These are phyloP conservation scores for Oxystoma pomonae DNA, from an alignment of 2,888 invertebrate species.

Conservation along the genomic window DNA sequence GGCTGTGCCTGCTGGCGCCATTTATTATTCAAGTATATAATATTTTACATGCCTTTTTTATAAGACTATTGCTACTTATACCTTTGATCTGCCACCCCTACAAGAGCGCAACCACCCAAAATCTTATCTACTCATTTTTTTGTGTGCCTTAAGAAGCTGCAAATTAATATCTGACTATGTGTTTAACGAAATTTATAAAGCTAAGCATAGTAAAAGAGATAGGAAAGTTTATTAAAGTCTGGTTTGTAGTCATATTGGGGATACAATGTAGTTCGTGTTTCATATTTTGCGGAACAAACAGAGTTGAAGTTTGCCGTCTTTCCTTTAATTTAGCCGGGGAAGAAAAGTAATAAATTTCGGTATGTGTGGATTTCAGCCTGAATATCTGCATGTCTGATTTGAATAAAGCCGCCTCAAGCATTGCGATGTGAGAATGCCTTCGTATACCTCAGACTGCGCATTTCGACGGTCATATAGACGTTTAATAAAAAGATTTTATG, in stretches of 20 bases:
- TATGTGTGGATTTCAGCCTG: constrained; percentile 1
- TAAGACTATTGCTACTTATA: too few species aligned
- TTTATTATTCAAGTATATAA: too few species aligned
- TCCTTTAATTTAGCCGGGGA: neutral
- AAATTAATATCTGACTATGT: too few species aligned
- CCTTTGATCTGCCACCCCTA: too few species aligned
- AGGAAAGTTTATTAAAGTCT: constrained; percentile 6
- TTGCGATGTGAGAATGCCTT: neutral
- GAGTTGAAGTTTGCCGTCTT: neutral
- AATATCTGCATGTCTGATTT: constrained; percentile 1
- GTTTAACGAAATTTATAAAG: too few species aligned
- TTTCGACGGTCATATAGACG: neutral
- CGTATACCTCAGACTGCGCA: neutral
- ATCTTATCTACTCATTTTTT: too few species aligned
- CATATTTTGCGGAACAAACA: neutral
- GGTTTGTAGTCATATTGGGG: constrained; percentile 13
- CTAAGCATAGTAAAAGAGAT: too few species aligned
- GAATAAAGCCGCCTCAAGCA: constrained; percentile 1
- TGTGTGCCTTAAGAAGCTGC: too few species aligned
- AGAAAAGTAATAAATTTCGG: constrained; percentile 2
- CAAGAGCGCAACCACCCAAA: too few species aligned
- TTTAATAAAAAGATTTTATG: neutral
- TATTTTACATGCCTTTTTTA: too few species aligned
- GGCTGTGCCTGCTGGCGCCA: too few species aligned
- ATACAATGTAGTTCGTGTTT: constrained; percentile 25